phyloP scores from a whole-genome alignment of 2,113 vertebrate species.

The Larimichthys crocea region DNA sequence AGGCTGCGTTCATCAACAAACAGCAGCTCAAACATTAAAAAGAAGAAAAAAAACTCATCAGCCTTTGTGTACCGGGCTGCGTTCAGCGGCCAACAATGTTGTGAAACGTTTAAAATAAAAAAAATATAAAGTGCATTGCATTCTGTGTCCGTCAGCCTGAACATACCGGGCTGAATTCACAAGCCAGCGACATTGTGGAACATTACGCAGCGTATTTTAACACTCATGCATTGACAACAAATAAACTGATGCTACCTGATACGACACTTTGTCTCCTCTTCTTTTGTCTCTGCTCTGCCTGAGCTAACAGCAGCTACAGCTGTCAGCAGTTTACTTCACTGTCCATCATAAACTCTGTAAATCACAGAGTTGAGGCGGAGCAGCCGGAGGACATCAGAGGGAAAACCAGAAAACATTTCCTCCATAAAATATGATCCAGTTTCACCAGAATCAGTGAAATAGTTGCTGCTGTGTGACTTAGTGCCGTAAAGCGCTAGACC shows the following conservation, averaged over 20 bases:
- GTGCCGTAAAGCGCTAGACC: no score
- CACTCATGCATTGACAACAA: conserved; percentile 60
- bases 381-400: no score
- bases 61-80: conserved; percentile 45
- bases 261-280: neutral
- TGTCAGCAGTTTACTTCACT: no score
- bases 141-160: conserved; percentile 27
- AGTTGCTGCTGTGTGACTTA: no score
- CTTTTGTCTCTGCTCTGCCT: neutral
- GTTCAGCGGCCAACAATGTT: conserved; percentile 49
- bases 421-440: no score
- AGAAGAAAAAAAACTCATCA: neutral
- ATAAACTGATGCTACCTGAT: conserved; percentile 60
- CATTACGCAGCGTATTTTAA: conserved; percentile 56
- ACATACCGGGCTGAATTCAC: conserved; percentile 7
- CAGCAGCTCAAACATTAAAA: conserved; percentile 1
- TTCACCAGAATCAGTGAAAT: no score
- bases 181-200: conserved; percentile 17
- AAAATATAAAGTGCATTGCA: conserved; percentile 16
- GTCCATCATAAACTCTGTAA: no score
- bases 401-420: no score
- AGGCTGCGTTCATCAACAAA: conserved; percentile 22
- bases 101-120: conserved; percentile 28
- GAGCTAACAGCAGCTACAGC: no score
- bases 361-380: no score